Evolutionary conservation across 1,140 invertebrate species (phyloP), one percentile per base, ranked within the genome.

Genomic region (Cepaea nemoralis): DNA sequence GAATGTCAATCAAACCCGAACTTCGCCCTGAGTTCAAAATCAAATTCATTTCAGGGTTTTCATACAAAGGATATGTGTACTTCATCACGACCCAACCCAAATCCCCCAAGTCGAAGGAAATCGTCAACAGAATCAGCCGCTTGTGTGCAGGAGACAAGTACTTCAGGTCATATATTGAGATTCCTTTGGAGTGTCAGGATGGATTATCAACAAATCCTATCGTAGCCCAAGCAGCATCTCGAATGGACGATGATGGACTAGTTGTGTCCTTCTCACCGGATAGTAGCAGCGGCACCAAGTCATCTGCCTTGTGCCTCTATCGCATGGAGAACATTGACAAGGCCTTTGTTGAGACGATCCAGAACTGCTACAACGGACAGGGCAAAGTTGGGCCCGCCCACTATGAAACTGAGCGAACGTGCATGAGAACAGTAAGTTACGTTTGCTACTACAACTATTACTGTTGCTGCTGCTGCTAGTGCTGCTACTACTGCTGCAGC

Each of bases 151-250:
- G 98, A 88, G 98, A 99, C 91, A 94, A 95, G 83, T 96, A 98
- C 91, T 99, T 98, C 92, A 97, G 98, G 91, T 99, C 98, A 0
- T 99, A 99, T 90, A 98, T 97, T 24, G 98, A 99, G 93, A 97
- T 99, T 83, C 97, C 98, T 1, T 94, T 99, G 87, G 96, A 98
- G 82, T 99, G 98, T 92, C 96, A 95, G 40, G 94, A 94, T 86
- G 93, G 94, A 66, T 94, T 94, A 48, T 94, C 94, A 35, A 88
- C 74, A 94, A 94, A 69, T 90, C 98, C 97, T 88, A 97, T 98
- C 91, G 92, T 99, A 8, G 95, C 97, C 8, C 96, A 98, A 89
- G 96, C 97, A 0, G 97, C 96, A 0, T 98, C 95, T 98, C 31
- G 97, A 96, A n/a, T 95, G 96, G 96, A 97, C 88, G 96, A 98